Conservation (phyloP, 1,140 invertebrate species). For the Limonius californicus region DNA sequence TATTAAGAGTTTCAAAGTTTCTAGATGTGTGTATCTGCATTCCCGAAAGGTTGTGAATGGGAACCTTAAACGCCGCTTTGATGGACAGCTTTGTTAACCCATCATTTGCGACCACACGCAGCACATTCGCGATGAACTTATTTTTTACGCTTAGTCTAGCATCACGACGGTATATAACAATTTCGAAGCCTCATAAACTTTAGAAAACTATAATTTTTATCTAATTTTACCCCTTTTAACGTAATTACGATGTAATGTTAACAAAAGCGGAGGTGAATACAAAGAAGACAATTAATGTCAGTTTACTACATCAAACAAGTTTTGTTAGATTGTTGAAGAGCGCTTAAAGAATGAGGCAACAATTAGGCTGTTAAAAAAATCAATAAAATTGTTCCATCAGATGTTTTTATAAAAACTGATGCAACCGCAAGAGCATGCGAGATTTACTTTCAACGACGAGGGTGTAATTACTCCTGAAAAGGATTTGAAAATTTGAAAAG, state of each 20-base stretch:
- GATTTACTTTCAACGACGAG: not conserved
- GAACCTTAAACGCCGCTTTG: slow-evolving; percentile 1
- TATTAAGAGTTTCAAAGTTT: not conserved
- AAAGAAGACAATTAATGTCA: not conserved
- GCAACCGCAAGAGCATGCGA: not conserved
- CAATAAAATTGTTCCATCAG: not conserved
- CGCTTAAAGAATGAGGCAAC: no score
- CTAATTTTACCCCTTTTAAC: slow-evolving; percentile 6
- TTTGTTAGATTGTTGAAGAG: no score
- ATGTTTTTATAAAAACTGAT: not conserved
- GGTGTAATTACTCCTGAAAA: not conserved
- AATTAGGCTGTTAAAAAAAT: not conserved
- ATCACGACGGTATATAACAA: not conserved
- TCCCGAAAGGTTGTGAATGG: not conserved
- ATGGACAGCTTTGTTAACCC: slow-evolving; percentile 11
- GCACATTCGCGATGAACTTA: slow-evolving; percentile 9
- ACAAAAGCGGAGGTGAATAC: not conserved
- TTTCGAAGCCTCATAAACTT: not conserved
- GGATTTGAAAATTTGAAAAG: not conserved
- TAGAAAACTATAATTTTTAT: slow-evolving; percentile 12
- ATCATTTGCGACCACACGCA: slow-evolving; percentile 20
- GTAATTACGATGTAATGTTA: not conserved
- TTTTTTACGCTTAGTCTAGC: slow-evolving; percentile 11
- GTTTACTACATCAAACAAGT: no score
- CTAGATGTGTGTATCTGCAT: not conserved